phyloP scores from a whole-genome alignment of 2,888 invertebrate species.

The Tethea ocularis region DNA sequence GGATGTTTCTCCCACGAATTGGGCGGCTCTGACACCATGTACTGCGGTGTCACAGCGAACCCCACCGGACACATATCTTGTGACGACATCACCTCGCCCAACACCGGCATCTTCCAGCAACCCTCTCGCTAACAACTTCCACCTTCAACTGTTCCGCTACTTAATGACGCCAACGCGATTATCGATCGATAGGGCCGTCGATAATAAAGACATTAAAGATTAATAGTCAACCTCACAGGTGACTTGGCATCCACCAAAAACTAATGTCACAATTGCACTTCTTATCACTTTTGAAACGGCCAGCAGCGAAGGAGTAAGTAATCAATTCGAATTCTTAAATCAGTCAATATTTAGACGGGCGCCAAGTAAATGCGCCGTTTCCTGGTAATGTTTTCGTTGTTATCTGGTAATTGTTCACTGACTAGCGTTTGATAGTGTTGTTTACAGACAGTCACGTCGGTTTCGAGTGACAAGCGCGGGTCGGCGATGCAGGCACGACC shows the following conservation, averaged over 20 bases:
- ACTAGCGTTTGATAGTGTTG: constrained; percentile 52
- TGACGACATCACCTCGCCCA: constrained; percentile 68
- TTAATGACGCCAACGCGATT: constrained; percentile 35
- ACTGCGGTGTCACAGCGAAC: constrained; percentile 55
- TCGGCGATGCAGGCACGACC: constrained; percentile 45
- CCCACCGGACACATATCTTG: constrained; percentile 68
- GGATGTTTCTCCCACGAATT: constrained; percentile 65
- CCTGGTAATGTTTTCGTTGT: constrained; percentile 66
- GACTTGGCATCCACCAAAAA: constrained; percentile 51
- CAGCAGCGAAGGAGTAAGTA: constrained; percentile 5
- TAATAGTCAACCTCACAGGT: constrained; percentile 51
- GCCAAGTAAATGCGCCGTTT: constrained; percentile 38
- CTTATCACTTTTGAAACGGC: constrained; percentile 29
- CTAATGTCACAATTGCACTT: constrained; percentile 42
- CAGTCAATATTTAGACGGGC: constrained; percentile 46
- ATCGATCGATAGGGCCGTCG: constrained; percentile 48
- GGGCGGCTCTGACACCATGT: constrained; percentile 51
- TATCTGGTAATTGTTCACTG: constrained; percentile 51
- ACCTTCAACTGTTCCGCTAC: constrained; percentile 52
- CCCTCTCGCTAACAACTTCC: constrained; percentile 43
- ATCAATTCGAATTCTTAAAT: constrained; percentile 18
- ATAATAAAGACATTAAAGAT: constrained; percentile 45
- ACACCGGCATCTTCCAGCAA: constrained; percentile 73
- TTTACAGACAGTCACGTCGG: constrained; percentile 56
- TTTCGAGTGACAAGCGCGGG: constrained; percentile 36